These are phyloP conservation scores for Hydropsyche tenuis DNA, from an alignment of 1,140 invertebrate genomes.

Conservation along the genomic window DNA sequence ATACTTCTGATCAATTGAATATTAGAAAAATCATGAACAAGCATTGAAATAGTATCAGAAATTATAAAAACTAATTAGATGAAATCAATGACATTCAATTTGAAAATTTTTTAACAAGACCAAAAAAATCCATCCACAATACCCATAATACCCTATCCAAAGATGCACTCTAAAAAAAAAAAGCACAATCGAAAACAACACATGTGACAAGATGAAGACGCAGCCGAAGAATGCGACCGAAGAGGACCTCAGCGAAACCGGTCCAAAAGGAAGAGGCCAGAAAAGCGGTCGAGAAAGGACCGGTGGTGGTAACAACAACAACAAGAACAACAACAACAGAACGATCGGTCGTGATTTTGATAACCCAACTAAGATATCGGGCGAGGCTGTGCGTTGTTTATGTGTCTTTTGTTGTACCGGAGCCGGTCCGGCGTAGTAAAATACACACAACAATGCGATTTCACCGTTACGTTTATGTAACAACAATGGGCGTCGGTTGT, in stretches of 20 bases:
- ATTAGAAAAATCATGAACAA: no score
- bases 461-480: slow-evolving; percentile 21
- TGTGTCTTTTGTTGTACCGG: slow-evolving; percentile 10
- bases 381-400: slow-evolving; percentile 1
- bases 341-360: slow-evolving; percentile 48
- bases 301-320: background rate
- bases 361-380: slow-evolving; percentile 49
- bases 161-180: background rate
- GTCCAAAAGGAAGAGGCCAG: slow-evolving; percentile 5
- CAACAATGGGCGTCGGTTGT: background rate
- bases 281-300: background rate
- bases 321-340: slow-evolving; percentile 24
- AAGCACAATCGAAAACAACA: background rate
- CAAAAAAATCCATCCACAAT: no score
- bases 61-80: no score
- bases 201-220: slow-evolving; percentile 16
- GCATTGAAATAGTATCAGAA: no score
- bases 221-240: slow-evolving; percentile 17
- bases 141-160: no score
- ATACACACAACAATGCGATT: background rate
- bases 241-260: slow-evolving; percentile 4
- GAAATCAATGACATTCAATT: no score
- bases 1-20: no score
- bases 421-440: no score
- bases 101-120: no score